Conservation (phyloP, 2,797 vertebrate species). For the Brachymystax lenok region DNA sequence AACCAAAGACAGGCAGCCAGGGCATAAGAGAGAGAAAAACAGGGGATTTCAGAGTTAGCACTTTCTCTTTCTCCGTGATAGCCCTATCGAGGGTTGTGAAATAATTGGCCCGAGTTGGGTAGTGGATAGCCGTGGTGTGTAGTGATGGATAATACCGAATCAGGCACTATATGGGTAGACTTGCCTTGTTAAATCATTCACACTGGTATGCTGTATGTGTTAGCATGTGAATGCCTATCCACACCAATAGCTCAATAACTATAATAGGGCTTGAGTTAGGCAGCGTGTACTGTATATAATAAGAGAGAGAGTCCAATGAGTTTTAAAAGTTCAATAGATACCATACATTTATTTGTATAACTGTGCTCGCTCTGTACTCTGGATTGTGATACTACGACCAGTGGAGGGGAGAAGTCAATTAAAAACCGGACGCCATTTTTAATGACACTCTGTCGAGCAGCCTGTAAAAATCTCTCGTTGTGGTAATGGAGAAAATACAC, state of each 20-base stretch:
- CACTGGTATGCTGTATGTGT: slow-evolving; percentile 17
- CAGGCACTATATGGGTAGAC: slow-evolving; percentile 37
- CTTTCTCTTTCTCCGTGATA: slow-evolving; percentile 31
- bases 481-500: slow-evolving; percentile 23
- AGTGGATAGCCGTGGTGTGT: slow-evolving; percentile 23
- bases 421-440: slow-evolving; percentile 29
- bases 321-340: not conserved
- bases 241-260: not conserved
- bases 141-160: slow-evolving; percentile 35
- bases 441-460: slow-evolving; percentile 30
- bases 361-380: not conserved
- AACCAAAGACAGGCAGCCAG: slow-evolving; percentile 34
- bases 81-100: slow-evolving; percentile 44
- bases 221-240: not conserved
- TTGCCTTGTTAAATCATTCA: slow-evolving; percentile 41
- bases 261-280: not conserved
- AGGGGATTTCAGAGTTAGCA: slow-evolving; percentile 3
- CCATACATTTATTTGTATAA: not conserved
- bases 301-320: not conserved
- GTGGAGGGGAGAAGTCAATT: slow-evolving; percentile 8
- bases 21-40: slow-evolving; percentile 18
- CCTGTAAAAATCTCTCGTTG: slow-evolving; percentile 11
- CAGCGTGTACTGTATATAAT: not conserved
- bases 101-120: slow-evolving; percentile 61
- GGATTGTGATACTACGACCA: not conserved